Evolutionary conservation across 2,113 vertebrate genomes (phyloP).

Genomic region (Eptesicus fuscus): DNA sequence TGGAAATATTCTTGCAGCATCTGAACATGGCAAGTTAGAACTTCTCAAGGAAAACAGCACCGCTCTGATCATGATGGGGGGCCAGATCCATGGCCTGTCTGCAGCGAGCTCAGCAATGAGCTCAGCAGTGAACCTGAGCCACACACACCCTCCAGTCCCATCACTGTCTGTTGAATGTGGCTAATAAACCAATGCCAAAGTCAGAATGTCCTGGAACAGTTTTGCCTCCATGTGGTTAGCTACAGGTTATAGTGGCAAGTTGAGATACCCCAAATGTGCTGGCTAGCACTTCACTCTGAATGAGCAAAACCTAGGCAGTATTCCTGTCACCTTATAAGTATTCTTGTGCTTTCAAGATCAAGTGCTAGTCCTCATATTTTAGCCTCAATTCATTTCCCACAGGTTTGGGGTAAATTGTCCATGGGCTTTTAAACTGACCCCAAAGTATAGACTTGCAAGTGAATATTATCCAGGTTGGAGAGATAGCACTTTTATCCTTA

Average conservation of each 20-base stretch:
- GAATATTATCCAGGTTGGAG: background rate
- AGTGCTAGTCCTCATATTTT: background rate
- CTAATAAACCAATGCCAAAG: background rate
- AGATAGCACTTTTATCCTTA: background rate
- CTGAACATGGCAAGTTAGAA: background rate
- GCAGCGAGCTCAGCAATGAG: background rate
- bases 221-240: background rate
- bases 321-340: background rate
- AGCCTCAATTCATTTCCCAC: background rate
- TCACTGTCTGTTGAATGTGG: background rate
- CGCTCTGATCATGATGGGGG: background rate
- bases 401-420: conserved; percentile 20
- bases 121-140: background rate
- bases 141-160: background rate
- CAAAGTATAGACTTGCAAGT: background rate
- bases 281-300: background rate
- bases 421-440: conserved; percentile 30
- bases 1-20: background rate
- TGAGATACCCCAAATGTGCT: background rate
- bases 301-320: background rate
- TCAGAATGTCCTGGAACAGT: background rate
- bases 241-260: background rate
- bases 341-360: background rate
- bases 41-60: background rate
- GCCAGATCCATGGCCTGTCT: background rate